Evolutionary conservation across 2,888 invertebrate genomes (phyloP), one percentile per base, ranked within the genome.

Genomic region (Druceiella hillmani): DNA sequence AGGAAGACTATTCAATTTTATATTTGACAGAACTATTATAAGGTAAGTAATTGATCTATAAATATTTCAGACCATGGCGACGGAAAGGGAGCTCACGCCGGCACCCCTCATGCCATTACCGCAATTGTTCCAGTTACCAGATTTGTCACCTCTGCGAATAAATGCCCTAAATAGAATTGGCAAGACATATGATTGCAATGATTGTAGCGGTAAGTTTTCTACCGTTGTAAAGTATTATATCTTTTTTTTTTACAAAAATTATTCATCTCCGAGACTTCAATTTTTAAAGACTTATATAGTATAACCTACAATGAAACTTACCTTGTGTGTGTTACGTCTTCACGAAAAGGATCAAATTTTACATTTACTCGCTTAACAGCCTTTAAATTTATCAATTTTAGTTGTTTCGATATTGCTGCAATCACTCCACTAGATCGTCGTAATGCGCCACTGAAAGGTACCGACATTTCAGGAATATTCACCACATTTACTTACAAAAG

Each of bases 261-360:
- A 27, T 4, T 7, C 9, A 27, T 27, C 9, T 5, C 24, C 26
- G 24, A 10, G 17, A 17, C 12, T 20, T 16, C 22, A 33, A 17
- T 7, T 33, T n/a, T n/a, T n/a, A n/a, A n/a, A n/a, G n/a, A n/a
- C n/a, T n/a, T n/a, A n/a, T n/a, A n/a, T n/a, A 35, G 15, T 40
- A 33, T 17, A 20, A 32, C 26, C 32, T 33, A 24, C 40, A 10
- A 10, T 14, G 12, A 25, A 45, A 57, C 58, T 64, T 65, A 80
- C 81, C 81, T 75, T 51, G 75, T 74, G 47, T 75, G 75, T 43
- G 65, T 68, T 39, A 81, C 81, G 62, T 82, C 81, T 51, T 79
- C 73, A 51, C 79, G 75, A 61, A 91, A 91, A 3, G 92, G 91
- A 66, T 92, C 91, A 56, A 91, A 90, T 62, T 81, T 79, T 34